Evolutionary conservation across 2,797 vertebrate genomes (phyloP).

Genomic region (Coracias cyanogaster): DNA sequence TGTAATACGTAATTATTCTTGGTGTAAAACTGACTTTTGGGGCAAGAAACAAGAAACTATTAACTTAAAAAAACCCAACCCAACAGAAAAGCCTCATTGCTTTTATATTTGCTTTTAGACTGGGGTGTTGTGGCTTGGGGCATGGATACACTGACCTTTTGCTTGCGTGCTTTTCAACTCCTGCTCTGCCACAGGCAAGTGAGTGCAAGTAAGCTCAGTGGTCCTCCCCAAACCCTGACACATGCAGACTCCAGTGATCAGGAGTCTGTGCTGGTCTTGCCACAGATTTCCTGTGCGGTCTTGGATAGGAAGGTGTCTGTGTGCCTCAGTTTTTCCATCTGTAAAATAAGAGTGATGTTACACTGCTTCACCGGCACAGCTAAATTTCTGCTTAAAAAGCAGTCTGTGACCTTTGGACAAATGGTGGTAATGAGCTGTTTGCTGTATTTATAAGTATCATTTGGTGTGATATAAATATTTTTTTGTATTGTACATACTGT

Average conservation of each 20-base stretch:
- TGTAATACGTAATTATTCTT: not conserved
- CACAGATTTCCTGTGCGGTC: conserved; percentile 66
- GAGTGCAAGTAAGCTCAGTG: not conserved
- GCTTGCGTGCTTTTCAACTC: not conserved
- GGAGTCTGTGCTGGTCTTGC: conserved; percentile 32
- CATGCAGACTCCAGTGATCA: not conserved
- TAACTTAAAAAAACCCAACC: not conserved
- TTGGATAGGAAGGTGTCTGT: conserved; percentile 62
- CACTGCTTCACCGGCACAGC: not conserved
- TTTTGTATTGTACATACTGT: conserved; percentile 18
- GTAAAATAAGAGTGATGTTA: conserved; percentile 55
- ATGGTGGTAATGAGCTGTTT: conserved; percentile 61
- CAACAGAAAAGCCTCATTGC: not conserved
- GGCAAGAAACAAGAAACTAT: not conserved
- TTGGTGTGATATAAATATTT: conserved; percentile 41
- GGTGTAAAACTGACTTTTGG: not conserved
- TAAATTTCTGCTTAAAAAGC: conserved; percentile 55
- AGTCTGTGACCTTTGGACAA: conserved; percentile 50
- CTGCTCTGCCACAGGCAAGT: not conserved
- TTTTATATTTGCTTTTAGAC: not conserved
- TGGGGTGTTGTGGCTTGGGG: not conserved
- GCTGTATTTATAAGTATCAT: conserved; percentile 52
- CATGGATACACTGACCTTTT: not conserved
- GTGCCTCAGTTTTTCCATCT: conserved; percentile 71
- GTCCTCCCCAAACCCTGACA: not conserved